A percentile compares a stretch with the other conserved stretches of the same genome.
These are phyloP conservation scores for Falco novaeseelandiae DNA, from an alignment of 2,797 vertebrate genomes.

Conservation along the genomic window DNA sequence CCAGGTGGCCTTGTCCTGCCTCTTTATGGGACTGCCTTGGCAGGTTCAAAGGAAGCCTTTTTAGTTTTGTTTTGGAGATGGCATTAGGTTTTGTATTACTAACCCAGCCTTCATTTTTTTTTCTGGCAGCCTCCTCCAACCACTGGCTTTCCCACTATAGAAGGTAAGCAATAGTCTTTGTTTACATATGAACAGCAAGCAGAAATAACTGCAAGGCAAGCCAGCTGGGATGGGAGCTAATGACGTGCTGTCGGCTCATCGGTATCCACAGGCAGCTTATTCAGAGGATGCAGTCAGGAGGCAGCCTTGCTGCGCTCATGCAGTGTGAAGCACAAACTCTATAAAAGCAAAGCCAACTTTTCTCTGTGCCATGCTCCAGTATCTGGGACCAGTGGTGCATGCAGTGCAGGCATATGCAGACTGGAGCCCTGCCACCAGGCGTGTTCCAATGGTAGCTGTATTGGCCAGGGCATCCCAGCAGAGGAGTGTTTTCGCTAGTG, in stretches of 20 bases:
- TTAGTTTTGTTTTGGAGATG: not conserved
- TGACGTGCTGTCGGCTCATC: not conserved
- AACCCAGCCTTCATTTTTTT: conserved; percentile 31
- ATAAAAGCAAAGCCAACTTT: not conserved
- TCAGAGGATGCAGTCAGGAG: not conserved
- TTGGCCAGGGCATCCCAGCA: not conserved
- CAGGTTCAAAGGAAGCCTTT: not conserved
- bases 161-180: conserved; percentile 80
- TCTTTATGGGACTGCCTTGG: not conserved
- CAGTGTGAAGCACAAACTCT: not conserved
- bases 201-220: not conserved
- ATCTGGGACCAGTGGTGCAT: not conserved
- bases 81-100: conserved; percentile 1
- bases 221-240: not conserved
- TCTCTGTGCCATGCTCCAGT: rapidly evolving
- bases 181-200: not conserved
- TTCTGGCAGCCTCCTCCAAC: conserved; percentile 77
- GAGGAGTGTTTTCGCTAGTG: not conserved
- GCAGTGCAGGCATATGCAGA: not conserved
- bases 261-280: not conserved
- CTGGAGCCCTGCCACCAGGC: not conserved
- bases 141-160: conserved; percentile 84
- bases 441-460: rapidly evolving
- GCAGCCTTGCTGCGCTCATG: not conserved
- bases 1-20: not conserved